These are phyloP conservation scores for Solea senegalensis DNA, from an alignment of 2,113 vertebrate species.

Conservation along the genomic window DNA sequence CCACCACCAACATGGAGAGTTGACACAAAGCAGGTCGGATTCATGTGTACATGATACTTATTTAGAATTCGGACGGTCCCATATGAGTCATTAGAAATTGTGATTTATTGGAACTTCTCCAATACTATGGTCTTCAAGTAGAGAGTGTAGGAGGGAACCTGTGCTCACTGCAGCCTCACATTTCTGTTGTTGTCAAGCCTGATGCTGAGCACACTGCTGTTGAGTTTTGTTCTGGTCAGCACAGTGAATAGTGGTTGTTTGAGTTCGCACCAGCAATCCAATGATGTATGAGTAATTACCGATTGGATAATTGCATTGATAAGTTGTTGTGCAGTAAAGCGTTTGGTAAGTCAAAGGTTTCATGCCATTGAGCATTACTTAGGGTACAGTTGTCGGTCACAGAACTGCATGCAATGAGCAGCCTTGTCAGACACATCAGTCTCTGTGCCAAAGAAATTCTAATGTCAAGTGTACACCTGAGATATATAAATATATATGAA, in stretches of 20 bases:
- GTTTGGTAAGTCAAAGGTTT: background rate
- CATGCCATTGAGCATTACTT: background rate
- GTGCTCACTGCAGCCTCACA: background rate
- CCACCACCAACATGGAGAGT: background rate
- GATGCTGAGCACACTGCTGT: too few species aligned
- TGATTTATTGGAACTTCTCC: background rate
- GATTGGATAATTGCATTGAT: background rate
- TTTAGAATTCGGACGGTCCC: too few species aligned
- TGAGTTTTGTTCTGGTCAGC: background rate
- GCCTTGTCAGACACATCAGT: background rate
- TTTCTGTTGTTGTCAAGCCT: background rate
- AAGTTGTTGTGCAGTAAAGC: background rate
- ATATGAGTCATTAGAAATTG: background rate
- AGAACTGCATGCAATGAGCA: background rate
- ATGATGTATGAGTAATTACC: background rate
- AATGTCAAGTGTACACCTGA: slow-evolving; percentile 10
- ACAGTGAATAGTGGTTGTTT: background rate
- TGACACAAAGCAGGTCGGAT: background rate
- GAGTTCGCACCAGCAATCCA: too few species aligned
- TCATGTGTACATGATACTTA: background rate
- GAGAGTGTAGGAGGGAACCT: too few species aligned
- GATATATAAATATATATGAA: slow-evolving; percentile 1
- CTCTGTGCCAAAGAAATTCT: background rate
- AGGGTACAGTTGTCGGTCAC: background rate
- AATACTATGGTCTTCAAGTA: background rate